phyloP scores from a whole-genome alignment of 1,140 invertebrate genomes.

The Drosophila miranda region DNA sequence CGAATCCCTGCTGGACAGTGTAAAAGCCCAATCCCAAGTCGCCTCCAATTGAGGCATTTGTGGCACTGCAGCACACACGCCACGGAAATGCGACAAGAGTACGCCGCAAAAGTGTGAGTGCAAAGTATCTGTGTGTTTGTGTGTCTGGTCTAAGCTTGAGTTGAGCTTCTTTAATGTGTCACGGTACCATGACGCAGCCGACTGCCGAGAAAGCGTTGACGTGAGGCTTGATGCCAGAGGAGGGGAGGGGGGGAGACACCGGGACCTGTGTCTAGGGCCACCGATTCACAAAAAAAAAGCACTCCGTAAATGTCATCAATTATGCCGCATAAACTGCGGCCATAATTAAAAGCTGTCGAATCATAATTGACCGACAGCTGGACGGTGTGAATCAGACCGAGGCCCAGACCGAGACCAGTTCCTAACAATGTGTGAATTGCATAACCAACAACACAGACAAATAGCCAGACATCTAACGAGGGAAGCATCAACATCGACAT shows the following conservation, averaged over 20 bases:
- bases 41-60: too few relatives aligned
- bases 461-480: constrained; percentile 15
- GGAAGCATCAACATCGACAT: constrained; percentile 14
- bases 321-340: constrained; percentile 50
- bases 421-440: constrained; percentile 76
- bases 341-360: constrained; percentile 76
- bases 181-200: constrained; percentile 43
- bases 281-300: background rate
- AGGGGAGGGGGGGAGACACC: too few relatives aligned
- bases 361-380: constrained; percentile 61
- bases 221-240: background rate
- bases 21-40: too few relatives aligned
- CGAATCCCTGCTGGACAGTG: too few relatives aligned
- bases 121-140: background rate
- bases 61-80: too few relatives aligned
- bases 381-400: constrained; percentile 1
- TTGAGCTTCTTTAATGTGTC: constrained; percentile 48
- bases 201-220: constrained; percentile 46
- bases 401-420: constrained; percentile 16
- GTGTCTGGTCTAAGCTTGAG: constrained; percentile 1
- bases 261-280: too few relatives aligned
- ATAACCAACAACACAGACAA: constrained; percentile 46
- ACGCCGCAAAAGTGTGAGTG: too few relatives aligned
- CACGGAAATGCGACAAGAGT: constrained; percentile 18
- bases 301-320: constrained; percentile 66